Base-by-base conservation (phyloP, 2,113 vertebrate genomes). In the Chascanopsetta lugubris region DNA sequence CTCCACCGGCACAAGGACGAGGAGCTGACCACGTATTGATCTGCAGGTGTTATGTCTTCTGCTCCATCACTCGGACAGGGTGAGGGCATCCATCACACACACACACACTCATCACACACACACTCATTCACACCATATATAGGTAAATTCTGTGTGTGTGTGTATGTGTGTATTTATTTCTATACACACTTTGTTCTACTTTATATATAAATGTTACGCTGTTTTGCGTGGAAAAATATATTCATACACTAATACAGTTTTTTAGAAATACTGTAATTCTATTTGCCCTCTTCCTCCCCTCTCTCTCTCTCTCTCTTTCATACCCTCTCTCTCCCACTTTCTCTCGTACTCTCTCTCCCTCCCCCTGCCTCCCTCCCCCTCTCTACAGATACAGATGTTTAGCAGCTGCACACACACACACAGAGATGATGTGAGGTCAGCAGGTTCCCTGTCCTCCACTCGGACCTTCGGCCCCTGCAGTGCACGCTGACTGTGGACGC, bases 1-100 rank as follows among this genome's bases (percentile, higher is more conserved):
- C 56, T 71, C 68, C 49, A 30, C 25, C 40, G 45, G 30, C 54
- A 61, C 72, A 82, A 75, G 81, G 84, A 67, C 65, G 24, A 0
- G 32, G 24, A 54, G 65, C 68, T 68, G 68, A 58, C 57, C 27
- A 47, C 3, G 6, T 69, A 77, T 84, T 75, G 84, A 86, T 82
- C 69, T 12, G 17, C 60, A 62, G 27, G 51, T 73, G 56, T 71
- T 65, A 69, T 30, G 43, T 50, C 40, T 47, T 11, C 60, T 54
- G 54, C 57, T 57, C 51, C n/a, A 15, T 38, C 50, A 46, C 60
- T 45, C 0, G 51, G 64, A 57, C 75, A 70, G 79, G 77, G 75
- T 75, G 84, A 79, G 45, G 20, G 9, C 66, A 72, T 79, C 64
- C 61, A 67, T 77, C 65, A 78, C 42, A 4, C 7, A 17, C 7